These are phyloP conservation scores for Malurus cyaneus DNA, from an alignment of 2,113 vertebrate genomes.

Conservation along the genomic window DNA sequence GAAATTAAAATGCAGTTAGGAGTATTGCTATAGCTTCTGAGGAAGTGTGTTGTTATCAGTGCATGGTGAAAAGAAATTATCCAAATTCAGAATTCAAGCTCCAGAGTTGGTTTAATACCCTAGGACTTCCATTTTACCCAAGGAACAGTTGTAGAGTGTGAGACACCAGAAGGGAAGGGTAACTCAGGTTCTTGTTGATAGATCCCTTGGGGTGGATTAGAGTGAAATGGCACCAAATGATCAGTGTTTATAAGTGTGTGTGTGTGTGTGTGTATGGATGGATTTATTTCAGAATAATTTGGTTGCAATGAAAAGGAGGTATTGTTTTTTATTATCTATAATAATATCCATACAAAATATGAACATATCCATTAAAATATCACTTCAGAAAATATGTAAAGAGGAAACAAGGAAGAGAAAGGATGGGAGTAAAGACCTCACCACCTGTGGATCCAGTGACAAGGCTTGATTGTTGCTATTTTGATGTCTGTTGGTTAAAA, in stretches of 20 bases:
- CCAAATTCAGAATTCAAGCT: not conserved
- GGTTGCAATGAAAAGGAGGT: not conserved
- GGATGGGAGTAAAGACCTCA: not conserved
- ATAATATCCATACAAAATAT: no score
- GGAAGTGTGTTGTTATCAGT: not conserved
- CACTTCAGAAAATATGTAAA: not conserved
- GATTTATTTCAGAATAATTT: not conserved
- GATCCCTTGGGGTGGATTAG: not conserved
- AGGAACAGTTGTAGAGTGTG: not conserved
- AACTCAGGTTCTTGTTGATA: not conserved
- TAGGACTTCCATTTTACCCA: not conserved
- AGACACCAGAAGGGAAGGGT: not conserved
- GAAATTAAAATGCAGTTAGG: not conserved
- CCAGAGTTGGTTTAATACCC: not conserved
- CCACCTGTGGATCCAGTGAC: not conserved
- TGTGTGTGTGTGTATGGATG: no score
- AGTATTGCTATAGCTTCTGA: not conserved
- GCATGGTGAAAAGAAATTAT: not conserved
- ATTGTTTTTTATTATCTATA: not conserved
- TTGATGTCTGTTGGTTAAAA: not conserved
- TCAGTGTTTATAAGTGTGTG: not conserved
- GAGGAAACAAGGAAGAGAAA: not conserved
- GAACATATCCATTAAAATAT: not conserved
- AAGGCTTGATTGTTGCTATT: not conserved
- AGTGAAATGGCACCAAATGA: not conserved